Evolutionary conservation across 2,113 vertebrate species (phyloP), one percentile per base, ranked within the genome.

Genomic region (Ophthalmolycus amberensis): DNA sequence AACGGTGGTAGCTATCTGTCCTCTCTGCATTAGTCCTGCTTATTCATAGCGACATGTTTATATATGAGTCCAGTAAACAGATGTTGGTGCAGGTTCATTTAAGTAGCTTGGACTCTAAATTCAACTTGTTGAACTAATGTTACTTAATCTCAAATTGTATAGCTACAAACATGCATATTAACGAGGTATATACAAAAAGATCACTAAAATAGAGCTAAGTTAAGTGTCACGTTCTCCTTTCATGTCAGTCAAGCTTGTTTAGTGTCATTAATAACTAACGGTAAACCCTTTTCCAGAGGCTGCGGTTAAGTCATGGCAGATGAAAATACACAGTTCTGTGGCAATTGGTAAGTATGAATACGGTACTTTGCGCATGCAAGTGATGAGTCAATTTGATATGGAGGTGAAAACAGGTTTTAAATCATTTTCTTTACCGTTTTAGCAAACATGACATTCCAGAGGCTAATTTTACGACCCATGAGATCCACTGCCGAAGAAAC

Each of bases 401-500:
- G 16, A 34, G 37, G 9, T 65, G 27, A 60, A 62, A 6, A 37
- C 20, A 14, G 12, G 18, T n/a, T 59, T 79, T 27, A 77, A 5
- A 58, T 15, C 9, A 20, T 15, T 20, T 48, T 44, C 12, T 42
- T 70, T 20, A n/a, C 3, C 10, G 9, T 50, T 75, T 65, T 75
- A 99, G 98, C 94, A 96, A 97, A 89, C 98, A 96, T 84, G 95
- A 97, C 37, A 97, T 99, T 85, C 97, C 97, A n/a, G 93, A 95
- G 76, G 95, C 94, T 27, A 99, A 99, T 77, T 98, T 98, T 84
- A 96, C 97, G 34, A 98, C 96, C 54, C 98, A 99, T 12, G 98
- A 99, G 90, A 97, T 98, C 88, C 97, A 99, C 94, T 99, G 98
- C 78, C 93, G 95, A 20, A 95, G 97, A 72, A 99, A 99, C 56